phyloP scores from a whole-genome alignment of 1,140 invertebrate species.

The Ostrea edulis region DNA sequence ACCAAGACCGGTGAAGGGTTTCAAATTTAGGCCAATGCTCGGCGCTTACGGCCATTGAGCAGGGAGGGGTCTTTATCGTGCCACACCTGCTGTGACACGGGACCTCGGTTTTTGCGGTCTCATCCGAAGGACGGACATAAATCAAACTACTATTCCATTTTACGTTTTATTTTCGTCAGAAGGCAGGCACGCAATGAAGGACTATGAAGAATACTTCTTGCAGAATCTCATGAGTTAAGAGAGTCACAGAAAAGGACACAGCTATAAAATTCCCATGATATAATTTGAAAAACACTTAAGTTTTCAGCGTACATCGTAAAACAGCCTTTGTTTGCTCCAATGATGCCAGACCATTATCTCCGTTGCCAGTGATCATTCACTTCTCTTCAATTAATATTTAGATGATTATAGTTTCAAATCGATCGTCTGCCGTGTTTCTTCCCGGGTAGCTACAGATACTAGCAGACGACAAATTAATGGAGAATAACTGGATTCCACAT shows the following conservation, averaged over 20 bases:
- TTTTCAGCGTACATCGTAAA: background rate
- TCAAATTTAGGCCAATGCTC: no score
- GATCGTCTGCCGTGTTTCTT: background rate
- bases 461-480: constrained; percentile 29
- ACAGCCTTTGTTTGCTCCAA: background rate
- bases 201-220: background rate
- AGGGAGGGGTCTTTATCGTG: no score
- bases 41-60: no score
- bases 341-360: background rate
- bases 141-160: background rate
- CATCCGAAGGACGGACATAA: no score
- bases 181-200: background rate
- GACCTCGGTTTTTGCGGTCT: no score
- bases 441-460: background rate
- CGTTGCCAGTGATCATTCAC: background rate
- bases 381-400: constrained; percentile 28
- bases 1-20: no score
- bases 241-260: no score
- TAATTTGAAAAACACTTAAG: background rate
- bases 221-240: background rate
- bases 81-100: no score
- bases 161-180: background rate
- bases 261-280: background rate
- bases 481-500: background rate
- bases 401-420: constrained; percentile 35